Conservation (phyloP, 2,113 vertebrate species). For the Amphiprion percula region DNA sequence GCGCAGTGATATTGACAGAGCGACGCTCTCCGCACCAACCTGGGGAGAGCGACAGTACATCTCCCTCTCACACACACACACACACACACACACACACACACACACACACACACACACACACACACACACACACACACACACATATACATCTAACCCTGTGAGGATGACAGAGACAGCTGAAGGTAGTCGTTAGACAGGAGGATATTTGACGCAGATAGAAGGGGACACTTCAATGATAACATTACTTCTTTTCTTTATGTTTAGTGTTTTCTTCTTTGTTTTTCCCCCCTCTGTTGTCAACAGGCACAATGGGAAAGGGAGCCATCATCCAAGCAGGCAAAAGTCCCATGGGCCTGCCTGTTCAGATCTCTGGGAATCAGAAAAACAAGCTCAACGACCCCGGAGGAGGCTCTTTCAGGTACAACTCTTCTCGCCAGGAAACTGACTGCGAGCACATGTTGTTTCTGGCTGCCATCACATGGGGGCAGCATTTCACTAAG, state of each 20-base stretch:
- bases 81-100: not conserved
- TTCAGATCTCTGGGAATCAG: slow-evolving; percentile 90
- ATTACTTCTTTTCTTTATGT: slow-evolving; percentile 77
- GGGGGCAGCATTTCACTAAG: slow-evolving; percentile 92
- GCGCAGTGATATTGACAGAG: slow-evolving; percentile 83
- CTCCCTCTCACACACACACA: not conserved
- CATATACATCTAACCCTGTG: slow-evolving; percentile 26
- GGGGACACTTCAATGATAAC: slow-evolving; percentile 85
- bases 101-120: not conserved
- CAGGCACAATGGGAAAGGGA: slow-evolving; percentile 88
- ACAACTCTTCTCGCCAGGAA: slow-evolving; percentile 52
- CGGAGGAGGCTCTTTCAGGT: slow-evolving; percentile 90
- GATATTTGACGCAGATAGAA: slow-evolving; percentile 85
- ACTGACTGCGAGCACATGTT: slow-evolving; percentile 12
- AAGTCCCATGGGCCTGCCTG: slow-evolving; percentile 84
- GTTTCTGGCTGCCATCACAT: slow-evolving; percentile 80
- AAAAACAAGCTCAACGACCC: slow-evolving; percentile 92
- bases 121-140: not conserved
- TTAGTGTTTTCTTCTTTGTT: slow-evolving; percentile 64
- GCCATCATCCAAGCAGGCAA: slow-evolving; percentile 85
- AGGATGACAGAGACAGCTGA: slow-evolving; percentile 79
- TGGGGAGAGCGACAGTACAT: slow-evolving; percentile 66
- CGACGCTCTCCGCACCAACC: slow-evolving; percentile 73
- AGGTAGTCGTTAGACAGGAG: slow-evolving; percentile 85
- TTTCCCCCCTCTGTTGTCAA: slow-evolving; percentile 66